Evolutionary conservation across 2,888 invertebrate genomes (phyloP).

Genomic region (Mimas tiliae): DNA sequence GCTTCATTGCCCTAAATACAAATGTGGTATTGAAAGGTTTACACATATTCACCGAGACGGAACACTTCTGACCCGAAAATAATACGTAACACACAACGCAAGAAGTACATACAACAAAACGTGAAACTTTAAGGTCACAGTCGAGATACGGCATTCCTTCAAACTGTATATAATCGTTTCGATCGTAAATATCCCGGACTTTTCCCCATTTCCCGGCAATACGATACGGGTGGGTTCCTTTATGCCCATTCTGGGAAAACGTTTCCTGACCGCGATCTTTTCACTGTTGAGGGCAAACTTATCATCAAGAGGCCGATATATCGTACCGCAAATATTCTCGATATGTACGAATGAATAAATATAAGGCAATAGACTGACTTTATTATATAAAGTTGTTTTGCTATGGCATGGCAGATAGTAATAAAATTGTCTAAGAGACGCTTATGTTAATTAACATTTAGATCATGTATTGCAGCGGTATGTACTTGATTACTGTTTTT

Average conservation of each 20-base stretch:
- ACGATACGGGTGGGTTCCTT: slow-evolving; percentile 38
- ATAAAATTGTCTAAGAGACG: too few species aligned
- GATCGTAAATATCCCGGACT: slow-evolving; percentile 43
- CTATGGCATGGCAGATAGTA: not conserved
- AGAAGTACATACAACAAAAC: slow-evolving; percentile 26
- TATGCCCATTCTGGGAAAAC: slow-evolving; percentile 41
- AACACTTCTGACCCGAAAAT: slow-evolving; percentile 6
- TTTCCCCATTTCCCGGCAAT: slow-evolving; percentile 44
- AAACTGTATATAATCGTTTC: slow-evolving; percentile 38
- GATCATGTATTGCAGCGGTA: too few species aligned
- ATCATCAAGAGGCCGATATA: slow-evolving; percentile 33
- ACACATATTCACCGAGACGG: not conserved
- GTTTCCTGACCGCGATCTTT: slow-evolving; percentile 51
- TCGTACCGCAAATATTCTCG: not conserved
- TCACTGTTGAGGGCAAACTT: slow-evolving; percentile 40
- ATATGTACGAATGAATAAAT: slow-evolving; percentile 7
- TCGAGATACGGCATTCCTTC: slow-evolving; percentile 22
- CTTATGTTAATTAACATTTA: too few species aligned
- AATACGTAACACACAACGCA: slow-evolving; percentile 15
- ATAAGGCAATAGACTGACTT: not conserved
- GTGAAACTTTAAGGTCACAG: slow-evolving; percentile 25
- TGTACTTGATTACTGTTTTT: too few species aligned
- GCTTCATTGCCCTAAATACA: not conserved
- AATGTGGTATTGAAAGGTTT: not conserved
- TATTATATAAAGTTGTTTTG: not conserved